These are phyloP conservation scores for Phaethon lepturus DNA, from an alignment of 2,113 vertebrate species.

Conservation along the genomic window DNA sequence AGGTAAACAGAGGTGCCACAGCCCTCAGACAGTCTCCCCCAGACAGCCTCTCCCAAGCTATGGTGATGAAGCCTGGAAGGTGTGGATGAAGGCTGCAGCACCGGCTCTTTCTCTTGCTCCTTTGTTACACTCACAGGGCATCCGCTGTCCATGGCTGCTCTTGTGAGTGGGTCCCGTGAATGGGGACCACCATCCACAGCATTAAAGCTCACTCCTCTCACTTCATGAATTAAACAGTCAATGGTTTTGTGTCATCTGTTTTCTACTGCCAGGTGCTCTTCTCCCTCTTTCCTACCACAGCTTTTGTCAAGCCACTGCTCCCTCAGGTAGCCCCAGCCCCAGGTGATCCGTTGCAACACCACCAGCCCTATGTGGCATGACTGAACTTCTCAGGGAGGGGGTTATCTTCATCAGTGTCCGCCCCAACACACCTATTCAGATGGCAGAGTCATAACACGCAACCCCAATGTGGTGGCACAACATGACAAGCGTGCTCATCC, in stretches of 20 bases:
- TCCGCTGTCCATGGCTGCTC: fast-evolving
- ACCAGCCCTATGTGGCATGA: neutral
- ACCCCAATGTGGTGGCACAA: neutral
- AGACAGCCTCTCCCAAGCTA: neutral
- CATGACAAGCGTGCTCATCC: fast-evolving
- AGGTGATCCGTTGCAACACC: neutral
- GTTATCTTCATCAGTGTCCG: neutral
- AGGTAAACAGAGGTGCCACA: neutral
- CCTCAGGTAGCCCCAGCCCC: neutral
- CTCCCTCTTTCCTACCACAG: neutral
- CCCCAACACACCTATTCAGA: neutral
- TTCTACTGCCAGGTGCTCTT: neutral
- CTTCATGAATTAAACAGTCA: neutral
- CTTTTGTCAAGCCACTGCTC: neutral
- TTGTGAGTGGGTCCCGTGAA: neutral
- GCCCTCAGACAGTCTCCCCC: fast-evolving
- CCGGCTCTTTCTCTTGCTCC: neutral
- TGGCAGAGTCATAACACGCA: fast-evolving
- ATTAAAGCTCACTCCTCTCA: neutral
- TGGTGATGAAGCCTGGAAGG: neutral
- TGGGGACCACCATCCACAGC: neutral
- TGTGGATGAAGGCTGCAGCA: neutral
- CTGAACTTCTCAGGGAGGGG: neutral
- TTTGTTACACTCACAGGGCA: neutral
- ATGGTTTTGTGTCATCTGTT: neutral